Percentiles rank a stretch among this genome's conserved stretches.
phyloP scores from a whole-genome alignment of 2,797 vertebrate species.

The Eidolon dupreanum region DNA sequence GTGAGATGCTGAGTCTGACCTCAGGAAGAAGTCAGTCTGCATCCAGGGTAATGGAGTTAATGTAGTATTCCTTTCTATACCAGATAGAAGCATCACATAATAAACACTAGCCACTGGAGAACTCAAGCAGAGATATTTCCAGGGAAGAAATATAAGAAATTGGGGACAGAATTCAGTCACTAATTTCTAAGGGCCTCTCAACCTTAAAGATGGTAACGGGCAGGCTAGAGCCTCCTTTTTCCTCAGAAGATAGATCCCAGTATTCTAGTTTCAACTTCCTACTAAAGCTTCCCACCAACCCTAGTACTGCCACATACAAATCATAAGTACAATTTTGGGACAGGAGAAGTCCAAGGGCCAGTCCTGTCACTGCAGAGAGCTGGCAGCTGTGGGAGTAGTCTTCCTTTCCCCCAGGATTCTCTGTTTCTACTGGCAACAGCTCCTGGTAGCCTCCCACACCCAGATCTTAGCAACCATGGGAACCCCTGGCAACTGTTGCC shows the following conservation, averaged over 20 bases:
- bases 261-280: constrained; percentile 37
- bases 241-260: not conserved
- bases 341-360: constrained; percentile 25
- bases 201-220: not conserved
- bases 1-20: not conserved
- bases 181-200: not conserved
- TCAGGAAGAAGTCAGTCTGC: not conserved
- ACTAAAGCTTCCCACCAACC: not conserved
- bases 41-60: not conserved
- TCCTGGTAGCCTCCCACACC: constrained; percentile 78
- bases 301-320: constrained; percentile 27
- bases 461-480: constrained; percentile 79
- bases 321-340: not conserved
- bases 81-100: not conserved
- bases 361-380: not conserved
- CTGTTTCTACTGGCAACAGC: constrained; percentile 77
- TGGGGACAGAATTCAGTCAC: not conserved
- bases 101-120: not conserved
- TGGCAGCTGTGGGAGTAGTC: constrained; percentile 57
- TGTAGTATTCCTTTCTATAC: not conserved
- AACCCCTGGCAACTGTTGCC: constrained; percentile 79
- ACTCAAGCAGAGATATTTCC: not conserved
- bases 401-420: constrained; percentile 56
- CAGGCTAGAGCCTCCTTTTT: not conserved
- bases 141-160: not conserved